phyloP scores from a whole-genome alignment of 2,888 invertebrate species.

The Nomada fucata region DNA sequence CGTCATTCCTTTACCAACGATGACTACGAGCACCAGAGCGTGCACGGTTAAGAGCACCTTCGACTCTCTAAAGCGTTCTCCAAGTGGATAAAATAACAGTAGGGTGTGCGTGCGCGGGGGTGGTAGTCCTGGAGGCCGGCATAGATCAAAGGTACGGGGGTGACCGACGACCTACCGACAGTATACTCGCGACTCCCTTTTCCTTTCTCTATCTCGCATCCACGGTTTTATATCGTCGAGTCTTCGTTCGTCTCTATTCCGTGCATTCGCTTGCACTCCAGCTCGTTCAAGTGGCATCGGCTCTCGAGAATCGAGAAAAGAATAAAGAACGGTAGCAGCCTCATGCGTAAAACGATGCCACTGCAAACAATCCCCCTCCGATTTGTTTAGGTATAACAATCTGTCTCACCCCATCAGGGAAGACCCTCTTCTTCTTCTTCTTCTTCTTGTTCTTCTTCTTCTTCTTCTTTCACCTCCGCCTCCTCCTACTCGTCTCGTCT shows the following conservation, averaged over 20 bases:
- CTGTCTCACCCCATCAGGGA: slow-evolving; percentile 63
- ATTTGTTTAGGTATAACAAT: slow-evolving; percentile 84
- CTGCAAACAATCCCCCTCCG: slow-evolving; percentile 82
- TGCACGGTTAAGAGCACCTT: slow-evolving; percentile 71
- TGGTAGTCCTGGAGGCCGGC: slow-evolving; percentile 78
- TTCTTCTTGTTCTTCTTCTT: slow-evolving; percentile 36
- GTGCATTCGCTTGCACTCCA: slow-evolving; percentile 80
- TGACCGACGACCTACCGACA: slow-evolving; percentile 75
- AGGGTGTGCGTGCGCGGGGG: slow-evolving; percentile 60
- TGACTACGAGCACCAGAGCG: slow-evolving; percentile 67
- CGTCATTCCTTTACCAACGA: slow-evolving; percentile 73
- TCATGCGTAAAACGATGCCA: slow-evolving; percentile 84
- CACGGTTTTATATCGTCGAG: slow-evolving; percentile 32
- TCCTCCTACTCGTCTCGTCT: slow-evolving; percentile 14
- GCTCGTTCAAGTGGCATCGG: slow-evolving; percentile 83
- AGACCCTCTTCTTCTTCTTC: slow-evolving; percentile 48
- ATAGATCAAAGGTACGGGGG: slow-evolving; percentile 82
- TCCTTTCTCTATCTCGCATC: slow-evolving; percentile 35
- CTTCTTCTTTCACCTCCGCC: slow-evolving; percentile 7
- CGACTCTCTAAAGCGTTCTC: slow-evolving; percentile 70
- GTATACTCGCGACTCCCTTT: slow-evolving; percentile 68
- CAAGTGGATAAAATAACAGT: slow-evolving; percentile 76
- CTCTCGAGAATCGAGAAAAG: slow-evolving; percentile 81
- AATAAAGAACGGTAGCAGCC: slow-evolving; percentile 82
- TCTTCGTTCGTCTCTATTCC: slow-evolving; percentile 59